Base-by-base conservation (phyloP, 2,113 vertebrate species). In the Speoplatyrhinus poulsoni region DNA sequence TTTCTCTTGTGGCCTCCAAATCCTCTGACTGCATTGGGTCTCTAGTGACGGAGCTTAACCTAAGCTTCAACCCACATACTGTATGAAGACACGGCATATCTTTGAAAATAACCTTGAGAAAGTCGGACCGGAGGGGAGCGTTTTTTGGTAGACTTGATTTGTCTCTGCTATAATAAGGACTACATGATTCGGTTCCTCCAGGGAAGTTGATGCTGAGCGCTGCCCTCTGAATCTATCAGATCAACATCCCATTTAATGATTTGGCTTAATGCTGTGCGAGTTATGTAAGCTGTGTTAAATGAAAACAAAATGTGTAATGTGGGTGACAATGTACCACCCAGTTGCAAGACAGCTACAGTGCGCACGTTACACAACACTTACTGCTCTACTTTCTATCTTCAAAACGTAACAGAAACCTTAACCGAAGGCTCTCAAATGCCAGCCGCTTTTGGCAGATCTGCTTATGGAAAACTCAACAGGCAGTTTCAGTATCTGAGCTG, bases 21-120 rank as follows among this genome's bases (percentile, higher is more conserved):
- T 67, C 72, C 60, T 47, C 76, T 58, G 59, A 57, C 79, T 77
- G 74, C 83, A 75, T 65, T 77, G 76, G 80, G 82, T 89, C 86
- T 90, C 88, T 26, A 58, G 17, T 49, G 88, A 86, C 86, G 76
- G 82, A 68, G 81, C 76, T 90, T 84, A 83, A 85, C 85, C 88
- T 81, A 82, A 87, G 85, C 79, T 41, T 82, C 87, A 88, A 80
- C 88, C 90, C 86, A 89, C 82, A 89, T 89, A 81, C 75, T 73
- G 72, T 82, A 87, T 58, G 64, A 85, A 90, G 84, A 86, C 77
- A 69, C 79, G 79, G 83, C 87, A 86, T 88, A 89, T 89, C 89
- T 93, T 91, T 90, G 89, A 89, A 86, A 87, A 87, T 92, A 91
- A 92, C 91, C 92, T 92, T 92, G 92, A 91, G 84, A 90, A 90